Base-by-base conservation (phyloP, 1,140 invertebrate genomes). In the Drosophila pandora region DNA sequence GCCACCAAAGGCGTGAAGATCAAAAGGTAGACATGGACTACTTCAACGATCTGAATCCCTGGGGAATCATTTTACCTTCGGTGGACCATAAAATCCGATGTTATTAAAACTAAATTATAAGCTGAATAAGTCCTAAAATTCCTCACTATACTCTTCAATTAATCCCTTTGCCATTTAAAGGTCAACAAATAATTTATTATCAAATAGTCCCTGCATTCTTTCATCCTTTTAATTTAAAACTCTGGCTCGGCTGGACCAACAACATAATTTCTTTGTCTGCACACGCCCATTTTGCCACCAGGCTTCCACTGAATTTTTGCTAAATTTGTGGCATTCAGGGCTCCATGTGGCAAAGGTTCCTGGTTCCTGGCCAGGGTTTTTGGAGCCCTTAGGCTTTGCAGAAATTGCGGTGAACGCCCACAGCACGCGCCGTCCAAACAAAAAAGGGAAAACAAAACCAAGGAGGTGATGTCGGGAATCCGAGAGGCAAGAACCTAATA, bases 351-450 rank as follows among this genome's bases (percentile, higher is more conserved):
- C 32, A 10, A 37, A 12, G 47, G 37, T 43, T 45, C 25, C 17
- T 17, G 17, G 17, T 17, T 17, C 17, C 17, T 17, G 17, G 17
- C 1, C 23, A 60, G 22, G n/a, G 30, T 43, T 32, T 47, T 12
- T 4, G 34, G 23, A 58, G 68, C 74, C 79, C 67, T 70, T 58
- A 47, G 81, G 76, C 67, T 56, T 65, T 48, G 67, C 60, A 69
- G 49, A 84, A 84, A 84, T 84, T 78, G 60, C 78, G 77, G 83
- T 79, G 39, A 71, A 85, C 82, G 82, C 82, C 82, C 82, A 78
- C 78, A 85, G 83, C 82, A 85, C 82, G 78, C 55, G 82, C 78
- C 82, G 25, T 5, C 28, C 8, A 56, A 30, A 37, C 5, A 60
- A 30, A 37, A 37, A 22, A 49, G 56, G 48, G 62, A 58, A 81